phyloP scores from a whole-genome alignment of 2,113 vertebrate species.

The Stomatorhinus ivindoensis region DNA sequence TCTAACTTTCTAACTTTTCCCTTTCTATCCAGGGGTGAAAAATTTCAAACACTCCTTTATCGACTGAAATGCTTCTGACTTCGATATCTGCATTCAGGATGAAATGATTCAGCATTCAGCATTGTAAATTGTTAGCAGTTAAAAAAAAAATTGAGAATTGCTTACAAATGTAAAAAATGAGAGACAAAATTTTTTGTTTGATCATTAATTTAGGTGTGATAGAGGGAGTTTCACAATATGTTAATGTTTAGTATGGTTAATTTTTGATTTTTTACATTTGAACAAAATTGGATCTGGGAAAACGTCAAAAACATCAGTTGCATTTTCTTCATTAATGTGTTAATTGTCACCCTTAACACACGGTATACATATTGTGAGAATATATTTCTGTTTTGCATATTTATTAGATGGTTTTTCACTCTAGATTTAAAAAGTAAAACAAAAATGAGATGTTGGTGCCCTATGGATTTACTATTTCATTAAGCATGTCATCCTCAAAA shows the following conservation, averaged over 20 bases:
- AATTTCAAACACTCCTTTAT: background rate
- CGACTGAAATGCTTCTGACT: background rate
- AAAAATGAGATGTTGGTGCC: background rate
- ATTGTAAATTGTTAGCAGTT: background rate
- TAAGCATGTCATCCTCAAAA: background rate
- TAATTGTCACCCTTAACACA: background rate
- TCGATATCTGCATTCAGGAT: background rate
- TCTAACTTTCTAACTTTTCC: background rate
- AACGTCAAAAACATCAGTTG: background rate
- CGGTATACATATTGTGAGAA: background rate
- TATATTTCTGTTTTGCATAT: background rate
- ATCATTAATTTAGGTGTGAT: background rate
- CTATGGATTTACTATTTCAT: background rate
- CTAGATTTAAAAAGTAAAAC: background rate
- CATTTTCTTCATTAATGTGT: background rate
- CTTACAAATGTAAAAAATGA: background rate
- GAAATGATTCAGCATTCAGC: background rate
- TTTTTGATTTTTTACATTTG: background rate
- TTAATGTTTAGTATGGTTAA: background rate
- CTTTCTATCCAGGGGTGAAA: background rate
- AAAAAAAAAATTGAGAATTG: background rate
- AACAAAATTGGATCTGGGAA: background rate
- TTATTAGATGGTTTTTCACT: background rate
- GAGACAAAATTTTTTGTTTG: background rate
- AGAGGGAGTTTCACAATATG: background rate